Evolutionary conservation across 1,140 invertebrate species (phyloP).

Genomic region (Conus ventricosus): DNA sequence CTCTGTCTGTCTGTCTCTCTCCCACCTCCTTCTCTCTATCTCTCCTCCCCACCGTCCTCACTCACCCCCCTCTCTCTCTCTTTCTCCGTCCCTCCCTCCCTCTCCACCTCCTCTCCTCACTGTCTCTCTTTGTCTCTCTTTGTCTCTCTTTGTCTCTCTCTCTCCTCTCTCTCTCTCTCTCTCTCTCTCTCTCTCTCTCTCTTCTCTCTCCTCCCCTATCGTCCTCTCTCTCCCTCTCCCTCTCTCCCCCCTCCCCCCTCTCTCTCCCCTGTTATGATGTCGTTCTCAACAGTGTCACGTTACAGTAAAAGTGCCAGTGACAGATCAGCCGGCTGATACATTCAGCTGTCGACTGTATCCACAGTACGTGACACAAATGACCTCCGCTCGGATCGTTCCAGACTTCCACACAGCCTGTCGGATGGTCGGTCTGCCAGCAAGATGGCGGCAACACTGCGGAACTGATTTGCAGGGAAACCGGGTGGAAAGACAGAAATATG

Average conservation of each 20-base stretch:
- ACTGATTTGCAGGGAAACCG: too few species aligned
- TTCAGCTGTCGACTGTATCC: too few species aligned
- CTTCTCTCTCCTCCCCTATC: not conserved
- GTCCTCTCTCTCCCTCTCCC: not conserved
- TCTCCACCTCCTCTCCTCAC: not conserved
- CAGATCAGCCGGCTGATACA: too few species aligned
- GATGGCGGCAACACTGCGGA: too few species aligned
- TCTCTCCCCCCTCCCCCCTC: not conserved
- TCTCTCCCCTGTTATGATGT: not conserved
- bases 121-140: not conserved
- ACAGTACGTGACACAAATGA: too few species aligned
- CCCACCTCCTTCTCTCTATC: not conserved
- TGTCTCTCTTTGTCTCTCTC: not conserved
- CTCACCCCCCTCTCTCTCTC: not conserved
- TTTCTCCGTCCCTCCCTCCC: not conserved
- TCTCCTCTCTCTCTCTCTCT: not conserved
- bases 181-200: not conserved
- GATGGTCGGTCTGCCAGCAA: too few species aligned
- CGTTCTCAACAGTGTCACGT: too few species aligned
- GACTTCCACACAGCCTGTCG: too few species aligned
- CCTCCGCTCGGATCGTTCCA: too few species aligned
- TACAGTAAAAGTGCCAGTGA: too few species aligned
- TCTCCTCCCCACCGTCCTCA: not conserved
- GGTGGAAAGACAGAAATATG: too few species aligned
- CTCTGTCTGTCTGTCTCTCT: constrained; percentile 3